phyloP scores from a whole-genome alignment of 2,113 vertebrate species.

The Cepphus grylle region DNA sequence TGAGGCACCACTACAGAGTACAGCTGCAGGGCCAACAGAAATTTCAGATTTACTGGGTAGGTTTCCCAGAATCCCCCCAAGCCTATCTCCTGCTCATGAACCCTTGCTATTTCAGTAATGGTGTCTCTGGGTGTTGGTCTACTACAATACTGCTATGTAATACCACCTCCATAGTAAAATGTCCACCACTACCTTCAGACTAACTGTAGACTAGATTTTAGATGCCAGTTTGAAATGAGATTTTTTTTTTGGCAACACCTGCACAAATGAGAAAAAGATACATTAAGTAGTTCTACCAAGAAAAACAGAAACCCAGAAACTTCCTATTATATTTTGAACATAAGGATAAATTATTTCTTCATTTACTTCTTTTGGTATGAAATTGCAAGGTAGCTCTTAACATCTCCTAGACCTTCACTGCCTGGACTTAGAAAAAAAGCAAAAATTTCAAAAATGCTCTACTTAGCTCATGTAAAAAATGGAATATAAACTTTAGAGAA shows the following conservation, averaged over 20 bases:
- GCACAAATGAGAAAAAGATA: neutral
- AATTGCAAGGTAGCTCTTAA: neutral
- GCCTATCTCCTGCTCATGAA: neutral
- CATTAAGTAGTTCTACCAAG: neutral
- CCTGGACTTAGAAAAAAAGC: neutral
- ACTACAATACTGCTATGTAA: neutral
- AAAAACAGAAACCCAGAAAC: neutral
- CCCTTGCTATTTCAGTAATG: neutral
- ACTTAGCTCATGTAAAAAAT: neutral
- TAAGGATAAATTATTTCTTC: neutral
- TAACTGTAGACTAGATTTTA: neutral
- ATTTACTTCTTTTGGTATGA: neutral
- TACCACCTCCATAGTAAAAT: neutral
- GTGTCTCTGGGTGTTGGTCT: neutral
- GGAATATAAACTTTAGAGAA: neutral
- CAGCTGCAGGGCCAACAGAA: neutral
- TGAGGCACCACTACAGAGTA: accelerated
- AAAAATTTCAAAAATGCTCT: neutral
- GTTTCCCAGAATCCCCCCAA: neutral
- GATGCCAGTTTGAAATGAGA: neutral
- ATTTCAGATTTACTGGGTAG: neutral
- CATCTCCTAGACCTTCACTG: neutral
- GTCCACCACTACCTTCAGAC: neutral
- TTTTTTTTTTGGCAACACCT: neutral
- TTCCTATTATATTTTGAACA: neutral